Evolutionary conservation across 37 sponge, comb jelly and placozoan species (phyloP), one percentile per base, ranked within the genome.

Genomic region (Aplysina aerophoba): DNA sequence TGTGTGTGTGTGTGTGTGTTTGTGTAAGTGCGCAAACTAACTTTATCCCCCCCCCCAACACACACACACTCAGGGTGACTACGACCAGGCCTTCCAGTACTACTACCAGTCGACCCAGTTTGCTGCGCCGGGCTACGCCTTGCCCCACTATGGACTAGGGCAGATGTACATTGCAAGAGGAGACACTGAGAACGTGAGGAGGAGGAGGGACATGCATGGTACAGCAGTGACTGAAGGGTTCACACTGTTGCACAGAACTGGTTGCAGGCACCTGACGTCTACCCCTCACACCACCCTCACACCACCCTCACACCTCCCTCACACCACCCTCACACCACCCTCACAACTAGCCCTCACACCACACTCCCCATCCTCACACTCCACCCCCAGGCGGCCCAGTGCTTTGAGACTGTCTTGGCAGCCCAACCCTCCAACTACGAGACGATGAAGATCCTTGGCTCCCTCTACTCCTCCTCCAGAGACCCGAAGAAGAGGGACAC

Each of bases 21-120:
- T 44, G 8, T 44, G 50, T n/a, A 8, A 11, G 50, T 44, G 50
- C 50, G 8, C 50, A 44, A 3, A 44, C 50, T 11, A 3, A 44
- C 50, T 11, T 8, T 3, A 3, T 11, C 50, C 50, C 50, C 3
- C 50, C 50, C 50, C 3, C 50, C 50, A 11, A 44, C 50, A 44
- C 50, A 44, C 50, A 44, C 50, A 44, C 50, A 44, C 50, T 11
- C 91, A 94, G 86, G 89, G 88, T 20, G 96, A 98, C 68, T 91
- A 88, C 65, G 96, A 98, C 85, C 96, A 98, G 79, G 99, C 99
- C 55, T 98, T 98, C 80, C 94, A 96, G 84, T 98, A 98, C 87
- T 98, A 98, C 86, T 98, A 98, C 79, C 99, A 98, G 78, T 91
- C 99, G 30, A 95, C 99, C 28, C 96, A 96, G 90, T 96, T 98